These are phyloP conservation scores for Triplophysa yarkandensis DNA, from an alignment of 2,797 vertebrate genomes.

Conservation along the genomic window DNA sequence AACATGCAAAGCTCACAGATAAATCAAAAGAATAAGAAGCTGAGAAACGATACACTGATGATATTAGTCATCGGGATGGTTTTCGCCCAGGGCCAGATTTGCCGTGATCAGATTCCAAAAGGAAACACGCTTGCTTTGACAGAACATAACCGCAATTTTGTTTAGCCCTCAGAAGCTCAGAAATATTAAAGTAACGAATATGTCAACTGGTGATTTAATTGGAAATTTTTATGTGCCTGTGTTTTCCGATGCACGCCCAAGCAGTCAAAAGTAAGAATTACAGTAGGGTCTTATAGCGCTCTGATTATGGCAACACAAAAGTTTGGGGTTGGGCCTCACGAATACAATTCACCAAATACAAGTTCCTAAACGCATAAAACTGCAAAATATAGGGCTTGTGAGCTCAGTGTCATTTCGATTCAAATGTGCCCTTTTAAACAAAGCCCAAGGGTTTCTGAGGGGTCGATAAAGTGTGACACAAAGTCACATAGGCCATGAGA, in stretches of 20 bases:
- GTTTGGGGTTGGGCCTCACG: neutral
- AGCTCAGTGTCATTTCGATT: constrained; percentile 31
- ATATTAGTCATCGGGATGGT: constrained; percentile 47
- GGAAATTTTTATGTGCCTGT: constrained; percentile 58
- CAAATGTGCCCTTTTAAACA: constrained; percentile 38
- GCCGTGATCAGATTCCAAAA: constrained; percentile 21
- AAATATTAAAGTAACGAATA: constrained; percentile 47
- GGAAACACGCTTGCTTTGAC: constrained; percentile 56
- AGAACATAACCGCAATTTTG: constrained; percentile 25
- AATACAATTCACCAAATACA: too few relatives aligned
- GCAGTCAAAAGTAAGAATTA: constrained; percentile 50
- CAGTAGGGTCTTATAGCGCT: neutral
- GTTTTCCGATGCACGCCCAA: constrained; percentile 54
- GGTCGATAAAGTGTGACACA: constrained; percentile 37
- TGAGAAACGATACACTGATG: constrained; percentile 51
- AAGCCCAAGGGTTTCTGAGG: constrained; percentile 7
- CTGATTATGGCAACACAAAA: neutral
- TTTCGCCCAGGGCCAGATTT: neutral
- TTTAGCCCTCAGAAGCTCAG: constrained; percentile 43
- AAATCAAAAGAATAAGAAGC: constrained; percentile 55
- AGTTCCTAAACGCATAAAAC: too few relatives aligned
- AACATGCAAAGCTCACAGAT: constrained; percentile 57
- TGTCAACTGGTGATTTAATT: constrained; percentile 61
- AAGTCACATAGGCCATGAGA: constrained; percentile 38
- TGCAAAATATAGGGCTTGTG: too few relatives aligned